Conservation (phyloP, 1,140 invertebrate species). For the Leptinotarsa lineolata region DNA sequence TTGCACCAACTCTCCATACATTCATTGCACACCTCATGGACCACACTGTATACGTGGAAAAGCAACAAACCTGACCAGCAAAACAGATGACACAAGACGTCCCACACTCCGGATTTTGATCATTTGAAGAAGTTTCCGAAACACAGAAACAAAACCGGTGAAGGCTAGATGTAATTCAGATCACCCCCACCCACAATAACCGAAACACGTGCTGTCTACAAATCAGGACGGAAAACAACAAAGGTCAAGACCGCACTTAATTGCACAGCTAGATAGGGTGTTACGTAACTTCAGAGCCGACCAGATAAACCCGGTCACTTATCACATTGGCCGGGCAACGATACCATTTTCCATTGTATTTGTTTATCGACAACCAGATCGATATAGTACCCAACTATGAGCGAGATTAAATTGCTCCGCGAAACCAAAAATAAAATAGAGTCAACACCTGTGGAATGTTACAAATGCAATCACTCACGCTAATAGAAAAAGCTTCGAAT, state of each 20-base stretch:
- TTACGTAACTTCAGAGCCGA: conserved; percentile 4
- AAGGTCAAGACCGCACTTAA: conserved; percentile 19
- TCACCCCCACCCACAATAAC: not conserved
- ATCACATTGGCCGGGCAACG: not conserved
- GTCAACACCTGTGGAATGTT: not conserved
- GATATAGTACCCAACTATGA: not conserved
- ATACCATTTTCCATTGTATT: not conserved
- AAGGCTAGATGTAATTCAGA: not conserved
- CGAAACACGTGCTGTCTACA: conserved; percentile 19
- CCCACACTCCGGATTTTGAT: too few relatives aligned
- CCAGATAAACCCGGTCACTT: conserved; percentile 4
- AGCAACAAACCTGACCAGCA: too few relatives aligned
- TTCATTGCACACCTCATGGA: too few relatives aligned
- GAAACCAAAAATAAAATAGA: not conserved
- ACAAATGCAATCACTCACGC: not conserved
- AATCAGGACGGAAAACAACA: conserved; percentile 10
- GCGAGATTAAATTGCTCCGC: not conserved
- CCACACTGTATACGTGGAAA: too few relatives aligned
- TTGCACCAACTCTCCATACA: too few relatives aligned
- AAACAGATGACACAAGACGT: too few relatives aligned
- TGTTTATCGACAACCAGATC: not conserved
- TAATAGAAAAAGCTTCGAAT: too few relatives aligned
- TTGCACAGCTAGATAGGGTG: conserved; percentile 10
- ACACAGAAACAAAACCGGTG: not conserved
- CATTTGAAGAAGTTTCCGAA: too few relatives aligned